These are phyloP conservation scores for Carterocephalus palaemon DNA, from an alignment of 2,888 invertebrate species.

Conservation along the genomic window DNA sequence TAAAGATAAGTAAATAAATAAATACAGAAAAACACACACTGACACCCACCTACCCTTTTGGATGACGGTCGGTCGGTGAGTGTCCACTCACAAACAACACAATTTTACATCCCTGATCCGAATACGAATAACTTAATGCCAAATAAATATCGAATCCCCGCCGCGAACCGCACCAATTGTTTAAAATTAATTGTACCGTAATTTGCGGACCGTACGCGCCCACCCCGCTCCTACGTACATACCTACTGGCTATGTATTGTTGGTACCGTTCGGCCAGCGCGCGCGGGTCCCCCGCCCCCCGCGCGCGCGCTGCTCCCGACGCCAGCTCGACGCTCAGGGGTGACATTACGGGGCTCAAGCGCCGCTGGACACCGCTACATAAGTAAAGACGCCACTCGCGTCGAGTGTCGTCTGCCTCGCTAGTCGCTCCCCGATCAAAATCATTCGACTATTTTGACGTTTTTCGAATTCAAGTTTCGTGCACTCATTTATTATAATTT, in stretches of 20 bases:
- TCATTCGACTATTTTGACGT: conserved; percentile 67
- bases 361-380: conserved; percentile 50
- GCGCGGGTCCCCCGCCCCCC: conserved; percentile 49
- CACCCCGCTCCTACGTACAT: conserved; percentile 63
- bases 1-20: too few species aligned
- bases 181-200: background rate
- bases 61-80: too few species aligned
- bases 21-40: too few species aligned
- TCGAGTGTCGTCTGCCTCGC: conserved; percentile 71
- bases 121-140: too few species aligned
- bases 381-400: conserved; percentile 64
- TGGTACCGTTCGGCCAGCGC: conserved; percentile 69
- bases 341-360: conserved; percentile 52
- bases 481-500: too few species aligned
- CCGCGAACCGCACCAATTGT: too few species aligned
- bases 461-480: conserved; percentile 40
- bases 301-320: conserved; percentile 46
- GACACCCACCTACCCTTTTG: too few species aligned
- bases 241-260: conserved; percentile 72
- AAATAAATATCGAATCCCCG: too few species aligned
- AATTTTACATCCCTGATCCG: too few species aligned
- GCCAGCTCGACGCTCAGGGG: conserved; percentile 40
- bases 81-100: too few species aligned
- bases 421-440: conserved; percentile 64
- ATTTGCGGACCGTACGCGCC: conserved; percentile 57